phyloP scores from a whole-genome alignment of 2,113 vertebrate species.

The Melanocharis versteri region DNA sequence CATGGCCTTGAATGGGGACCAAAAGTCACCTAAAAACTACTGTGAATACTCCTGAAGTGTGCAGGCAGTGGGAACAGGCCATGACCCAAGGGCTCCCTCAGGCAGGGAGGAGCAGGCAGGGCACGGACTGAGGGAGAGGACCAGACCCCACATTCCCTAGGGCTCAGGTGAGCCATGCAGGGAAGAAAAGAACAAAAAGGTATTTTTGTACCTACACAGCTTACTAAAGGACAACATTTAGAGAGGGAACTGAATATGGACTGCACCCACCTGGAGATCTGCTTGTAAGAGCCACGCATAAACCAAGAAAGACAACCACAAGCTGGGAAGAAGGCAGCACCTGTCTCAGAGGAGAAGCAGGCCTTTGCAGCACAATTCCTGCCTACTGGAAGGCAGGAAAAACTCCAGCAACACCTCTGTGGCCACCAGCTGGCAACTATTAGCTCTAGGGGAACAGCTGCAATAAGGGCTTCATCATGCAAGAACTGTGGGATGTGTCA shows the following conservation, averaged over 20 bases:
- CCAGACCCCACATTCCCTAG: background rate
- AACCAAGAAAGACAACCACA: background rate
- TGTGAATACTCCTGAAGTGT: background rate
- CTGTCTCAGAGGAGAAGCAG: background rate
- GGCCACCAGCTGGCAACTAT: background rate
- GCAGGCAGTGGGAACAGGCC: rapidly evolving
- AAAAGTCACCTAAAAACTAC: background rate
- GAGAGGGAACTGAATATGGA: background rate
- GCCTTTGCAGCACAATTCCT: background rate
- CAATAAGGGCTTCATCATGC: background rate
- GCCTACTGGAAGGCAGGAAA: background rate
- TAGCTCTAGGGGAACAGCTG: background rate
- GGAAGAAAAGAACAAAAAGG: background rate
- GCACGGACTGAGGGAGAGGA: rapidly evolving
- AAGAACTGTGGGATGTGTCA: background rate
- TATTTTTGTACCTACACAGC: background rate
- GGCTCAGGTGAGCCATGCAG: background rate
- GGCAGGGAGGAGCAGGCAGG: background rate
- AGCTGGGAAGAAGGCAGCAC: background rate
- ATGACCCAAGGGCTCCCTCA: background rate
- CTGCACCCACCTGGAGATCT: background rate
- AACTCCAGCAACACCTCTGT: background rate
- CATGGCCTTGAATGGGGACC: background rate
- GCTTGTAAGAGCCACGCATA: background rate
- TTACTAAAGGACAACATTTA: background rate